These are phyloP conservation scores for Sinocyclocheilus rhinocerous DNA, from an alignment of 2,113 vertebrate species.

Conservation along the genomic window DNA sequence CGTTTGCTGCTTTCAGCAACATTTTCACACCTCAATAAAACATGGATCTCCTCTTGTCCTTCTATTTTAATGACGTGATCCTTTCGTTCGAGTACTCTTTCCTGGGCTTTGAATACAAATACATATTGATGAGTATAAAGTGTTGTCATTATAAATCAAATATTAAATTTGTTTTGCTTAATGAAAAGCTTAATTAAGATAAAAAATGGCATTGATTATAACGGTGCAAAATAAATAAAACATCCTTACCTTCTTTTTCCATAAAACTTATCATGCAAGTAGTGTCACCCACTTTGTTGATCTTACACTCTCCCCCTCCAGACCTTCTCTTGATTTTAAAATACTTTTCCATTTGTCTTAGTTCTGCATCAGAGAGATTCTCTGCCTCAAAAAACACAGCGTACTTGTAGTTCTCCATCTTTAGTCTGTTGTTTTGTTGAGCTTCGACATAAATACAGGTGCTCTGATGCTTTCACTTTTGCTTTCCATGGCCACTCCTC, in stretches of 20 bases:
- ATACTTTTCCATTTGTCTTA: constrained; percentile 54
- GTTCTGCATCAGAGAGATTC: constrained; percentile 49
- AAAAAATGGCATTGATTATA: neutral
- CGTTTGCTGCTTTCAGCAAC: neutral
- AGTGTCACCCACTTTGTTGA: constrained; percentile 41
- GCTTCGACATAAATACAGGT: neutral
- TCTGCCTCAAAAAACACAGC: constrained; percentile 61
- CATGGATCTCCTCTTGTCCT: neutral
- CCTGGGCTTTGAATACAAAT: constrained; percentile 52
- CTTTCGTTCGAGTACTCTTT: constrained; percentile 60
- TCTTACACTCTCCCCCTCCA: constrained; percentile 65
- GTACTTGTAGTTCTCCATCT: constrained; percentile 35
- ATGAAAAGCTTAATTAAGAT: neutral
- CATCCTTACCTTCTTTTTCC: constrained; percentile 54
- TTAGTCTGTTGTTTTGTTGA: neutral
- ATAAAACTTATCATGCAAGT: constrained; percentile 62
- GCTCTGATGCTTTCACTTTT: constrained; percentile 15
- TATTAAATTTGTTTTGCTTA: no score
- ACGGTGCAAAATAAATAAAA: neutral
- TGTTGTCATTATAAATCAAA: no score
- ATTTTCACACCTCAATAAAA: constrained; percentile 34
- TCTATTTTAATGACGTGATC: constrained; percentile 54
- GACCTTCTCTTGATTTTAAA: constrained; percentile 62
- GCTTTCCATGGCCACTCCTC: neutral
- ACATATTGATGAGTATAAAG: neutral